Percentiles rank a stretch among this genome's conserved stretches.
These are phyloP conservation scores for Eupithecia pulchellata DNA, from an alignment of 2,888 invertebrate species.

Conservation along the genomic window DNA sequence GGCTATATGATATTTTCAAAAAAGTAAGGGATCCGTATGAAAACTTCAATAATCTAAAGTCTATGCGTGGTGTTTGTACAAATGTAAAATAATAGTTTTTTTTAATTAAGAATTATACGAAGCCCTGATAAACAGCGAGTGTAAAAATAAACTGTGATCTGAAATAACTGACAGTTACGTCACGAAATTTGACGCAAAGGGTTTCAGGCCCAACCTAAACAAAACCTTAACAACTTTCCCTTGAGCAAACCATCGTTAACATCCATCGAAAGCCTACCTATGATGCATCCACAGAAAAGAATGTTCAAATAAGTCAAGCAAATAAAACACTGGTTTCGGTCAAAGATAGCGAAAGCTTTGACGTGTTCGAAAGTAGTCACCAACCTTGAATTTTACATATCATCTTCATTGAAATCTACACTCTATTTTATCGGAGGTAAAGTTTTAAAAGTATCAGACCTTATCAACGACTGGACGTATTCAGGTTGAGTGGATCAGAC, in stretches of 20 bases:
- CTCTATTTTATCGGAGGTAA: conserved; percentile 45
- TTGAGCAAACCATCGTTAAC: conserved; percentile 52
- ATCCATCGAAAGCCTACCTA: conserved; percentile 54
- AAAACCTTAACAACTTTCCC: conserved; percentile 42
- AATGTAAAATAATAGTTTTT: too few relatives aligned
- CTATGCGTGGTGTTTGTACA: too few relatives aligned
- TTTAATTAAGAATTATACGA: too few relatives aligned
- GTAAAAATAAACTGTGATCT: not conserved
- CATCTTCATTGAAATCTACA: conserved; percentile 47
- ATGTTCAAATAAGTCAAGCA: conserved; percentile 75
- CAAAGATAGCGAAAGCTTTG: conserved; percentile 84
- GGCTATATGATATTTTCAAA: too few relatives aligned
- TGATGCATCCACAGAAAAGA: conserved; percentile 63
- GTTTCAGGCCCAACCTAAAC: conserved; percentile 24
- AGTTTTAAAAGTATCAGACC: conserved; percentile 50
- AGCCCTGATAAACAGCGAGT: too few relatives aligned
- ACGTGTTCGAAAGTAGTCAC: conserved; percentile 81
- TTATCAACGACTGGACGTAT: conserved; percentile 72
- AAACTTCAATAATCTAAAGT: too few relatives aligned
- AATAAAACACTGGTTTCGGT: conserved; percentile 73
- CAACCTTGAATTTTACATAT: conserved; percentile 49
- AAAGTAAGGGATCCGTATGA: too few relatives aligned
- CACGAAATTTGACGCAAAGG: not conserved
- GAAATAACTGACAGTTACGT: not conserved
- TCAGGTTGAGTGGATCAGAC: conserved; percentile 69